Conservation (phyloP, 2,113 vertebrate genomes). For the Hoplias malabaricus region DNA sequence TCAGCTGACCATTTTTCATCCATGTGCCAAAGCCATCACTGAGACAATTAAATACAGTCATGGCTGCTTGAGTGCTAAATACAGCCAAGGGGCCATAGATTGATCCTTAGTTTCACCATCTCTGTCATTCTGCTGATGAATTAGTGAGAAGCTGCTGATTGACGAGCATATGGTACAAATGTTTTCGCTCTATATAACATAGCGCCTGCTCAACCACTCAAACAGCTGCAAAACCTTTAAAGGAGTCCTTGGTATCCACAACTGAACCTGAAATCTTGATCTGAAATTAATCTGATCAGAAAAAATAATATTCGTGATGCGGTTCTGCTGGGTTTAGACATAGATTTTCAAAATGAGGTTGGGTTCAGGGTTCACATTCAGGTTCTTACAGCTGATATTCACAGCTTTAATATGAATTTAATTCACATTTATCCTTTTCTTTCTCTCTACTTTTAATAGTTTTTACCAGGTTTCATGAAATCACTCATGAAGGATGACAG, state of each 20-base stretch:
- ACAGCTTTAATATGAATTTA: no score
- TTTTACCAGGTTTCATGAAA: no score
- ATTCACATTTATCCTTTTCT: no score
- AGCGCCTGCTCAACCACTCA: not conserved
- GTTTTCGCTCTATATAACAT: not conserved
- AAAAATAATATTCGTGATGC: no score
- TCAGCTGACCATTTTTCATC: not conserved
- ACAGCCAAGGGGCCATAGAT: not conserved
- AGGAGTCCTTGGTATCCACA: not conserved
- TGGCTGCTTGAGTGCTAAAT: not conserved
- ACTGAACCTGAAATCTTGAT: not conserved
- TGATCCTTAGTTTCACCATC: not conserved
- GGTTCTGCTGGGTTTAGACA: no score
- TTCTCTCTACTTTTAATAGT: no score
- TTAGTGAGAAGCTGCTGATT: not conserved
- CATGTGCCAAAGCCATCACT: not conserved
- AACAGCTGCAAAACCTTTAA: not conserved
- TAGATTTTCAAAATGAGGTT: no score
- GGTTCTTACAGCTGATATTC: no score
- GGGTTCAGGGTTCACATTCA: no score
- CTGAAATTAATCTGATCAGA: no score
- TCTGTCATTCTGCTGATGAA: not conserved
- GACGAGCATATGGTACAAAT: not conserved
- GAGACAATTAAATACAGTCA: not conserved
- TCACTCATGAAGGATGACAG: no score